phyloP scores from a whole-genome alignment of 2,797 vertebrate genomes.

The Phoebastria nigripes region DNA sequence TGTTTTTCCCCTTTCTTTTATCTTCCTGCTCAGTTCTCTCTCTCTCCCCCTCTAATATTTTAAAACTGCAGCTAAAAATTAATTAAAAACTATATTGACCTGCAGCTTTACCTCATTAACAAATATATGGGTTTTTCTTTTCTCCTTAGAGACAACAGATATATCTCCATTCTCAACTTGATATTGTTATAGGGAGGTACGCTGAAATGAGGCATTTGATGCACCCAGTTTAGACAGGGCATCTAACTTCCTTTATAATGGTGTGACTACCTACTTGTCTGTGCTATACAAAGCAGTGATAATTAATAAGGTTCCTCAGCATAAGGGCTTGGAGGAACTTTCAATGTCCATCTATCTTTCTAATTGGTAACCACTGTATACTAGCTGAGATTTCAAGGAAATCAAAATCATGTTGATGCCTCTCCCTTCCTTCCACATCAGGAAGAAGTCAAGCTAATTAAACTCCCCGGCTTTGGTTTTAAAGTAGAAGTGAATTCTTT shows the following conservation, averaged over 20 bases:
- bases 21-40: neutral
- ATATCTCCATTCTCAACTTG: neutral
- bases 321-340: neutral
- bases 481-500: neutral
- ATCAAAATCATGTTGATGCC: neutral
- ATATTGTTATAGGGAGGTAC: neutral
- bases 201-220: neutral
- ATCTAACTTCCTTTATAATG: neutral
- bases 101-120: conserved; percentile 1
- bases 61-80: conserved; percentile 34
- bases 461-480: neutral
- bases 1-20: neutral
- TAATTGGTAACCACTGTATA: neutral
- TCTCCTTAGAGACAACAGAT: neutral
- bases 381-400: neutral
- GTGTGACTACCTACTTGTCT: neutral
- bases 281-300: neutral
- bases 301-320: neutral
- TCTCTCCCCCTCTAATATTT: neutral
- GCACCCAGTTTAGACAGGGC: neutral
- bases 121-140: neutral
- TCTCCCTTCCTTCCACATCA: neutral
- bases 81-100: conserved; percentile 18
- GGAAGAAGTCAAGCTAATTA: neutral
- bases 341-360: neutral